These are phyloP conservation scores for Perca fluviatilis DNA, from an alignment of 2,113 vertebrate species.

Conservation along the genomic window DNA sequence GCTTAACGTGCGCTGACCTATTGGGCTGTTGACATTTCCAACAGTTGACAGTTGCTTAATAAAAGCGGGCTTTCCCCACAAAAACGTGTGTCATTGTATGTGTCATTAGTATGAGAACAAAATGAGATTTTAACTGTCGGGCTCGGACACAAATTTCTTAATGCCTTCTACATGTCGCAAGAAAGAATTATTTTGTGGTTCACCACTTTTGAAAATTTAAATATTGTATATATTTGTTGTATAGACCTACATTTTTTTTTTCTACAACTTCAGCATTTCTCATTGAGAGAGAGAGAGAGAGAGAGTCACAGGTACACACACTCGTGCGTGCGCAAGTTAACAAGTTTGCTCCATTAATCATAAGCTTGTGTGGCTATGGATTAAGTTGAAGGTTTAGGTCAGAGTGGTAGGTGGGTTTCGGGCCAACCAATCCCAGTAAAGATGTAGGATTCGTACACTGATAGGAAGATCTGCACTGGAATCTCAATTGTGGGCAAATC, in stretches of 20 bases:
- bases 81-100: too few relatives aligned
- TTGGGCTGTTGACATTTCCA: too few relatives aligned
- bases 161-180: background rate
- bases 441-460: background rate
- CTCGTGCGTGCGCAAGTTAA: background rate
- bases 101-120: too few relatives aligned
- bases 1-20: too few relatives aligned
- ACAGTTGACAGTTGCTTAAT: too few relatives aligned
- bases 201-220: background rate
- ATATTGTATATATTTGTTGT: background rate
- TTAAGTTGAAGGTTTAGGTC: background rate
- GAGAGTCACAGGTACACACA: too few relatives aligned
- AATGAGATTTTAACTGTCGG: too few relatives aligned
- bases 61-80: too few relatives aligned
- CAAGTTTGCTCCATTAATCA: background rate
- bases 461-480: background rate
- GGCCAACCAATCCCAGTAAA: constrained; percentile 16
- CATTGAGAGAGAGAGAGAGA: too few relatives aligned
- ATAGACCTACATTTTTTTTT: background rate
- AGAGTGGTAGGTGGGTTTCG: background rate
- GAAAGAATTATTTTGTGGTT: background rate
- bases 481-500: background rate
- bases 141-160: background rate
- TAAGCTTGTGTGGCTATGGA: background rate
- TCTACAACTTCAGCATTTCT: background rate